Evolutionary conservation across 2,888 invertebrate genomes (phyloP), one percentile per base, ranked within the genome.

Genomic region (Drosophila monieri): DNA sequence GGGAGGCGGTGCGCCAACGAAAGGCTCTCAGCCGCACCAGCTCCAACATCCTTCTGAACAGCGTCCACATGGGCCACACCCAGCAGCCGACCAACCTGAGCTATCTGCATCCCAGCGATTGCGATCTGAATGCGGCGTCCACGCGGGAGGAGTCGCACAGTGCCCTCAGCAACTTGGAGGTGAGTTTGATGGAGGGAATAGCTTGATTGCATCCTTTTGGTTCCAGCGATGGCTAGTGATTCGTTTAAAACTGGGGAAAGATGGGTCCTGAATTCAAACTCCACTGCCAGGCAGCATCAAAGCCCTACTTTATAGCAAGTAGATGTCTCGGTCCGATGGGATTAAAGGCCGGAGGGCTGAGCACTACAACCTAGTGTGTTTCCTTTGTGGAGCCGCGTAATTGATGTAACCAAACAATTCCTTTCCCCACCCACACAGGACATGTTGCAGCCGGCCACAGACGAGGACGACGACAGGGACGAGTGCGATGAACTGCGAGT

Each of bases 1-100:
- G 96, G 89, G 96, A 96, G 92, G 96, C 97, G 1, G 95, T 96
- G 10, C 93, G 96, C 43, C 96, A 97, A 89, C 92, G 96, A 68
- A 96, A 96, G 90, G 96, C 96, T 0, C 91, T 97, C 52, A 96
- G 96, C 54, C 93, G 96, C 69, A 97, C 97, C n/a, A 96, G 96
- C 53, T 96, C 96, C 68, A 96, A 97, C 91, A 96, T 96, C 68
- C 94, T 97, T 47, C 90, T 97, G 62, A 97, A 97, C 90, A 96
- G 96, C 87, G 96, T 96, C 57, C 96, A 96, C 90, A 94, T 96
- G 91, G 96, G 95, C 79, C 94, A 96, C 78, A 94, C 95, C 1
- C 95, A 95, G 0, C 95, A 95, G 89, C 93, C 94, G 54, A 94
- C 94, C 41, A 95, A 94, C 88, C 92, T 93, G 72, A 94, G 93